Conservation (phyloP, 2,113 vertebrate genomes). For the Pongo pygmaeus region DNA sequence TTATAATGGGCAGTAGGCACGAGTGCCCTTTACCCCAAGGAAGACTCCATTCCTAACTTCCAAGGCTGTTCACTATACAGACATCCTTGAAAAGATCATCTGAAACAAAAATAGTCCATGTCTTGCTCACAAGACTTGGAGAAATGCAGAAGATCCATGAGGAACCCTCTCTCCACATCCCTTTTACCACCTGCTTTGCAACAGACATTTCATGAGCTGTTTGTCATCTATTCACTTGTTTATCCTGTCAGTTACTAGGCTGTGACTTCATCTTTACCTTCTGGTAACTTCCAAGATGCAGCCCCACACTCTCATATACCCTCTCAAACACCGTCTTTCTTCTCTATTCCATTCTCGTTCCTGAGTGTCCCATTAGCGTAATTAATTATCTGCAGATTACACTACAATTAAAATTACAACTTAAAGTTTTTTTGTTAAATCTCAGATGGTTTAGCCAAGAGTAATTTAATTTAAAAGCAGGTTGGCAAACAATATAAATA, state of each 20-base stretch:
- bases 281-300: background rate
- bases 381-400: background rate
- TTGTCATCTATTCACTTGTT: background rate
- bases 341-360: background rate
- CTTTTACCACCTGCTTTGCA: background rate
- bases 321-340: background rate
- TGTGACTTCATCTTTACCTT: background rate
- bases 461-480: background rate
- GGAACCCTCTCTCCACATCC: background rate
- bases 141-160: background rate
- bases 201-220: background rate
- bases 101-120: background rate
- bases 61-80: background rate
- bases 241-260: background rate
- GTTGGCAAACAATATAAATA: background rate
- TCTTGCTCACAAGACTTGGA: background rate
- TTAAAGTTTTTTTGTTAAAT: slow-evolving; percentile 36
- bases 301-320: background rate
- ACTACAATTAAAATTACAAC: background rate
- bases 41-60: background rate
- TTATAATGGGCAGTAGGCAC: background rate
- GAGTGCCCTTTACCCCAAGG: background rate
- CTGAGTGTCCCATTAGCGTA: background rate
- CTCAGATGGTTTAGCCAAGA: background rate
- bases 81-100: background rate